phyloP scores from a whole-genome alignment of 2,113 vertebrate genomes.

The Pyxicephalus adspersus region DNA sequence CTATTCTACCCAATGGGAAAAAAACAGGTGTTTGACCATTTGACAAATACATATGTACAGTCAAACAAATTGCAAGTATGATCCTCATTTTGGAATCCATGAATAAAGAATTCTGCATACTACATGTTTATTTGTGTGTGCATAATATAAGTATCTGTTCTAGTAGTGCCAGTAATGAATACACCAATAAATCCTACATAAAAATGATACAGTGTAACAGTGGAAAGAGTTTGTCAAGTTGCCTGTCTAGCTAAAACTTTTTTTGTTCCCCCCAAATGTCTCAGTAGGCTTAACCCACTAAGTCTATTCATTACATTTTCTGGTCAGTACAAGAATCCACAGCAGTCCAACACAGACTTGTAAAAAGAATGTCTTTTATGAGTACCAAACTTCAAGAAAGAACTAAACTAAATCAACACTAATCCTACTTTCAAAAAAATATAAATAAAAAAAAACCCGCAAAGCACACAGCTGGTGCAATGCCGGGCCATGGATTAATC shows the following conservation, averaged over 20 bases:
- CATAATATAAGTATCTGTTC: too few species aligned
- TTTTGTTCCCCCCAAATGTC: constrained; percentile 55
- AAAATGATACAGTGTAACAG: constrained; percentile 77
- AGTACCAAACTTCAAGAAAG: constrained; percentile 59
- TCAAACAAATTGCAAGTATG: too few species aligned
- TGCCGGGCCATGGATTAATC: constrained; percentile 59
- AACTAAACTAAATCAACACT: constrained; percentile 64
- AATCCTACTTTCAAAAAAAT: constrained; percentile 60
- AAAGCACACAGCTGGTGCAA: constrained; percentile 62
- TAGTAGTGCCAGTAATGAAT: too few species aligned
- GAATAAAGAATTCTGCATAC: too few species aligned
- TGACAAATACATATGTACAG: too few species aligned
- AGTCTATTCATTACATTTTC: constrained; percentile 60
- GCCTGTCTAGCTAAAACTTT: constrained; percentile 59
- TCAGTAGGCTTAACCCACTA: constrained; percentile 56
- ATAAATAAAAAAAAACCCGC: constrained; percentile 52
- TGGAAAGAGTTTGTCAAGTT: constrained; percentile 69
- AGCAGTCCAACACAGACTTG: constrained; percentile 57
- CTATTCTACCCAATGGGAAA: too few species aligned
- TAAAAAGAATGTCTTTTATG: constrained; percentile 59
- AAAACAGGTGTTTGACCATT: too few species aligned
- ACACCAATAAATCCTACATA: constrained; percentile 45
- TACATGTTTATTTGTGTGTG: too few species aligned
- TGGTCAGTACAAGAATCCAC: constrained; percentile 54
- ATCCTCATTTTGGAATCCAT: too few species aligned